Percentiles rank a stretch among this genome's conserved stretches.
These are phyloP conservation scores for Gallinago nigripennis DNA, from an alignment of 2,797 vertebrate species.

Conservation along the genomic window DNA sequence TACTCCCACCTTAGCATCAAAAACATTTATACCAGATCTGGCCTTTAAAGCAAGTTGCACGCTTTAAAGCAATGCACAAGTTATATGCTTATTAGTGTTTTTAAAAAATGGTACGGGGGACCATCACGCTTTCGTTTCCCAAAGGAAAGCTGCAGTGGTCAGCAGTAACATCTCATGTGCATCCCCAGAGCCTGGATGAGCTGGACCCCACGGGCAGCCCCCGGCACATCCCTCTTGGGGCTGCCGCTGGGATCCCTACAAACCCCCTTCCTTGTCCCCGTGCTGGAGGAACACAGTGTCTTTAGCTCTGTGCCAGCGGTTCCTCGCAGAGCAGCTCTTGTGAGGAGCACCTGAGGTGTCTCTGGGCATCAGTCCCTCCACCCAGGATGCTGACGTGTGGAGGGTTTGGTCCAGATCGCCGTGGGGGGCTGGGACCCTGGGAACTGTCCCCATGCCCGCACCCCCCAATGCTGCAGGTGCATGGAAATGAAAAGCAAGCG, in stretches of 20 bases:
- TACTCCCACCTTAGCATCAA: not conserved
- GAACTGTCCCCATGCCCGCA: rapidly evolving
- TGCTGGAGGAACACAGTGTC: not conserved
- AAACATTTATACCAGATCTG: not conserved
- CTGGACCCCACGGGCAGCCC: not conserved
- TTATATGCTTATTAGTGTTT: not conserved
- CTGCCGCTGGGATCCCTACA: not conserved
- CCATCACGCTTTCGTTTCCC: rapidly evolving
- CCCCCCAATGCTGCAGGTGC: rapidly evolving
- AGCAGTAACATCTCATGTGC: not conserved
- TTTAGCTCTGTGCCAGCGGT: rapidly evolving
- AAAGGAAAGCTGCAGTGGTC: not conserved
- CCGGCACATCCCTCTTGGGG: rapidly evolving
- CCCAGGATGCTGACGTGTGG: rapidly evolving
- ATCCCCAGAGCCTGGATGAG: not conserved
- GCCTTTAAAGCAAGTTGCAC: not conserved
- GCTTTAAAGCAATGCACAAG: rapidly evolving
- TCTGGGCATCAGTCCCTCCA: not conserved
- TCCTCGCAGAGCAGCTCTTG: not conserved
- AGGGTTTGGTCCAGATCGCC: rapidly evolving
- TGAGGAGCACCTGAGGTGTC: not conserved
- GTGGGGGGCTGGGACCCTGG: rapidly evolving
- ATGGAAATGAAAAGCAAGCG: not conserved
- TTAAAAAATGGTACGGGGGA: not conserved
- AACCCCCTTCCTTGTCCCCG: not conserved